Base-by-base conservation (phyloP, 2,113 vertebrate species). In the Bos indicus region DNA sequence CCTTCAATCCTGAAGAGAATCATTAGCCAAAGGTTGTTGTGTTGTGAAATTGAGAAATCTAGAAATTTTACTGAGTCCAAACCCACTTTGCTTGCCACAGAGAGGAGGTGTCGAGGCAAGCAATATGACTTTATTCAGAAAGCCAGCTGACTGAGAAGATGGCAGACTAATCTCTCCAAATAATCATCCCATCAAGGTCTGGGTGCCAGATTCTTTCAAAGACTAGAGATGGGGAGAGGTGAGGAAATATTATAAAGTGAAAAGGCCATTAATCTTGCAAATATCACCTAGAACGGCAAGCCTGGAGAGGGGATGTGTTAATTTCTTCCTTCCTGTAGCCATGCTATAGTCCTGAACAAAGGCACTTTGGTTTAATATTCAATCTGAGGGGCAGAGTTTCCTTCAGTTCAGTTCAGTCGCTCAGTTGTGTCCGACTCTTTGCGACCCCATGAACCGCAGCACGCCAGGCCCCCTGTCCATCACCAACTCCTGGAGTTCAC, bases 391-490 rank as follows among this genome's bases (percentile, higher is more conserved):
- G 23, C 71, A 77, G 71, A 40, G 71, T 43, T 77, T 40, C 71
- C 12, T 26, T 77, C 43, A 46, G 43, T 46, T 46, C 43, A 46
- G 43, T 46, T 46, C 43, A 46, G 43, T 46, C 7, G 6, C 43
- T 46, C 43, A 46, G 43, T 46, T 0, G 43, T 46, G 43, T 46
- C 43, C 0, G 43, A 46, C 43, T 46, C 43, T 46, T 46, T 46
- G 43, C 43, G 0, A 46, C 43, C 6, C 0, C 43, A 46, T 46
- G 43, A 46, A 46, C 7, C 1, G 43, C 6, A 46, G 43, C 6
- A 46, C 1, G 43, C 43, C 43, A 46, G 43, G 43, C 43, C 43
- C 43, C 43, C 43, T 46, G 43, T 46, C 43, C 43, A 46, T 46
- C 43, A 46, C 43, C 43, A 46, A 46, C 43, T 46, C 43, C 43